Base-by-base conservation (phyloP, 1,140 invertebrate species). In the Pantala flavescens region DNA sequence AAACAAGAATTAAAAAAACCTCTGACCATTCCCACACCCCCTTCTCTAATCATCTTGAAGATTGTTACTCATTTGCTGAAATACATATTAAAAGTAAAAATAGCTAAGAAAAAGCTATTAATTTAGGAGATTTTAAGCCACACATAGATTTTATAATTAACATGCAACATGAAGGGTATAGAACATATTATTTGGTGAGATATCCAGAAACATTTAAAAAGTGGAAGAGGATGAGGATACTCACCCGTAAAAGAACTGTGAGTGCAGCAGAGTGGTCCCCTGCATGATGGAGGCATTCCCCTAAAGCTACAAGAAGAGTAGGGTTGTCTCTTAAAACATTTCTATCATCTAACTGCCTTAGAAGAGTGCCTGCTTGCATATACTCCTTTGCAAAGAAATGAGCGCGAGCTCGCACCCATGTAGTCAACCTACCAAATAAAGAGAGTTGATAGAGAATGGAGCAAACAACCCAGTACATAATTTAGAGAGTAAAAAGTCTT, bases 351-450 rank as follows among this genome's bases (percentile, higher is more conserved):
- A 92, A 80, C 16, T 86, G 83, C 74, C 86, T 86, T 71, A 92
- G 86, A 14, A 88, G 85, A 24, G 82, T 82, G 0, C 90, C 84
- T 12, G 90, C 89, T 78, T 85, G 84, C 63, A 83, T 81, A 78
- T 89, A 91, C 78, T 91, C 90, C 74, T 86, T 84, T 74, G 84
- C 84, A 75, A 88, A 84, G 77, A 90, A 82, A 71, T 87, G 85
- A 36, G 87, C 87, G 75, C 90, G 87, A 0, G 85, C 90, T 81
- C 90, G 90, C 28, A 92, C 88, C 89, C 90, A 92, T 7, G 81
- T 83, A 75, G 86, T 87, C 24, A 91, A 82, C 90, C 91, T 80
- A 85, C 82, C 71, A 83, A 81, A 77, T 82, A 84, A 70, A 82
- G 79, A 16, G 84, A 79, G 78, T 78, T 77, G 43, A 76, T 74